These are phyloP conservation scores for Eristalis arbustorum DNA, from an alignment of 2,888 invertebrate genomes.

Conservation along the genomic window DNA sequence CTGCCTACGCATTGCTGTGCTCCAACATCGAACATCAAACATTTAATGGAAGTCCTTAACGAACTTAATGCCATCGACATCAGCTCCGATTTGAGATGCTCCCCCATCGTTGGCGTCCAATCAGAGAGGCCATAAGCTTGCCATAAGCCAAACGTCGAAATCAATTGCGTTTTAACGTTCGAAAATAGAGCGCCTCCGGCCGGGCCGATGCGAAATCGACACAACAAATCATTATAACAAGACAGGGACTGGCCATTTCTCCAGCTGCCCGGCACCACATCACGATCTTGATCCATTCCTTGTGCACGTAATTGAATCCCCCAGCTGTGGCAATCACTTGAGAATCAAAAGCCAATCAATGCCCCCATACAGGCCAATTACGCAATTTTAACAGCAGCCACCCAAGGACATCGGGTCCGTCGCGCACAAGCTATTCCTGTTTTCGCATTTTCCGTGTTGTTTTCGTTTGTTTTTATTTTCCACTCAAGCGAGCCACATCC, in stretches of 20 bases:
- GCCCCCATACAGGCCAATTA: slow-evolving; percentile 28
- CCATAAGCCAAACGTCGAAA: background rate
- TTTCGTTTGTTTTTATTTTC: background rate
- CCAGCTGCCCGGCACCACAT: background rate
- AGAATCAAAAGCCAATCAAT: slow-evolving; percentile 34
- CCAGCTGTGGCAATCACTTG: slow-evolving; percentile 20
- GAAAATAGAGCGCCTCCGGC: background rate
- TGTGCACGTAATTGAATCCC: slow-evolving; percentile 13
- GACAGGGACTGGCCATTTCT: background rate
- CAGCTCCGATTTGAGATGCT: background rate
- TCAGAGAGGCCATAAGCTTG: background rate
- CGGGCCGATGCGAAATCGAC: background rate
- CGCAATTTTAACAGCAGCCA: slow-evolving; percentile 9
- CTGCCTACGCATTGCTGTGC: background rate
- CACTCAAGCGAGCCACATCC: background rate
- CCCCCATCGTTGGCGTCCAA: background rate
- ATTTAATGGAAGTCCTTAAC: background rate
- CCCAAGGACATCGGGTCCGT: background rate
- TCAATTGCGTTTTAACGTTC: background rate
- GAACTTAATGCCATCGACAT: background rate
- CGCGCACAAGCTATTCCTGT: background rate
- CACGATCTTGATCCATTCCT: background rate
- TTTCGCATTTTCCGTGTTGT: background rate
- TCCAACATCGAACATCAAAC: background rate
- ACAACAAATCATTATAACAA: background rate